Evolutionary conservation across 2,888 invertebrate genomes (phyloP).

Genomic region (Cephus sareptanus): DNA sequence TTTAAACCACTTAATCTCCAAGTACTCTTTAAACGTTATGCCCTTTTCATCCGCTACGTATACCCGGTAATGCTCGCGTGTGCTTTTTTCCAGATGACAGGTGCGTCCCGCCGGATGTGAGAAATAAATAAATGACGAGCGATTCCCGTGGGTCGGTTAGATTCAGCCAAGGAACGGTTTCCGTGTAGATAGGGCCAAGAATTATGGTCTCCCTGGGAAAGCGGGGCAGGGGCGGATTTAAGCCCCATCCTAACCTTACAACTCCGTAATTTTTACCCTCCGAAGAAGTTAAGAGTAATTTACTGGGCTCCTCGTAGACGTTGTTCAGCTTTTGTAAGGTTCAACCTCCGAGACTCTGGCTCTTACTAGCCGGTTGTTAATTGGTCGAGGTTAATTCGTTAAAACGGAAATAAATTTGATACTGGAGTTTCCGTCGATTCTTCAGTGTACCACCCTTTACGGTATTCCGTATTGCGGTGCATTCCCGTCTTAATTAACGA

Average conservation of each 20-base stretch:
- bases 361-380: not conserved
- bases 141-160: conserved; percentile 45
- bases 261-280: conserved; percentile 64
- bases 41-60: not conserved
- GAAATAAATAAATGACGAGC: conserved; percentile 59
- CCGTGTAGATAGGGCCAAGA: conserved; percentile 60
- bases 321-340: conserved; percentile 35
- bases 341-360: not conserved
- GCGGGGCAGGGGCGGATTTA: conserved; percentile 41
- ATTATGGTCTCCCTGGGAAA: conserved; percentile 52
- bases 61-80: not conserved
- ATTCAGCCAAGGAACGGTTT: conserved; percentile 52
- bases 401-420: not conserved
- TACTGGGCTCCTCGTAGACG: conserved; percentile 56
- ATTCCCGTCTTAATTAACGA: conserved; percentile 8
- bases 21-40: not conserved
- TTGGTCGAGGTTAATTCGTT: not conserved
- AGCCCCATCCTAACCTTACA: conserved; percentile 53
- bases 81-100: conserved; percentile 18
- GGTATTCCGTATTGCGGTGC: not conserved
- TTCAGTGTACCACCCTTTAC: not conserved
- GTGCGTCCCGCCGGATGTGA: conserved; percentile 38
- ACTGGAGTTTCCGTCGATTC: conserved; percentile 10
- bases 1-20: not conserved
- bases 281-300: conserved; percentile 63